Percentiles rank a stretch among this genome's conserved stretches.
These are phyloP conservation scores for Torymus texanus DNA, from an alignment of 2,888 invertebrate genomes.

Conservation along the genomic window DNA sequence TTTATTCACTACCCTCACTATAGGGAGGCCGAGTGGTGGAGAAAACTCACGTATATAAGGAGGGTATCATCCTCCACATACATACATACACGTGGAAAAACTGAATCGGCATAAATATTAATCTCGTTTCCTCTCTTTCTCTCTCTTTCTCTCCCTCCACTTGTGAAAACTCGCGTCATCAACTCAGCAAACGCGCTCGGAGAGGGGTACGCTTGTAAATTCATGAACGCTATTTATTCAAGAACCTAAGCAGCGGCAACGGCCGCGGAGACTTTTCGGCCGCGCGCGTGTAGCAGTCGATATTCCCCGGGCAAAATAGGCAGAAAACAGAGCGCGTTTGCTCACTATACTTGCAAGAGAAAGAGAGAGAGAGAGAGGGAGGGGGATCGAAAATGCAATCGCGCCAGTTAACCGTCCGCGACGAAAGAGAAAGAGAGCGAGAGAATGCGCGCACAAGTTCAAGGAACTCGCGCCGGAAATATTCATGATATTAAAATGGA, in stretches of 20 bases:
- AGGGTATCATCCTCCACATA: too few relatives aligned
- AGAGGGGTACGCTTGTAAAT: conserved; percentile 26
- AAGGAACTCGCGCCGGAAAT: conserved; percentile 69
- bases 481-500: conserved; percentile 73
- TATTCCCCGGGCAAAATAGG: conserved; percentile 37
- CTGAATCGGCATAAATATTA: conserved; percentile 48
- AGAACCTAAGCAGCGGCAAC: conserved; percentile 9
- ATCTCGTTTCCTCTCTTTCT: conserved; percentile 20
- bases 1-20: conserved; percentile 32
- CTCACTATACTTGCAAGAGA: background rate
- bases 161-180: conserved; percentile 30
- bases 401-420: conserved; percentile 62
- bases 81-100: conserved; percentile 5
- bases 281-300: background rate
- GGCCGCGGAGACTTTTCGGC: conserved; percentile 13
- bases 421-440: conserved; percentile 55
- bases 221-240: conserved; percentile 51
- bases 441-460: conserved; percentile 59
- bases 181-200: background rate
- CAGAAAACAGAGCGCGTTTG: background rate
- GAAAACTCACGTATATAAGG: background rate
- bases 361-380: background rate
- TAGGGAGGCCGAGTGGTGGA: conserved; percentile 8
- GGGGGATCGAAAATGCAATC: conserved; percentile 62
- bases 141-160: too few relatives aligned